Base-by-base conservation (phyloP, 2,797 vertebrate genomes). In the Poecilia wingei region DNA sequence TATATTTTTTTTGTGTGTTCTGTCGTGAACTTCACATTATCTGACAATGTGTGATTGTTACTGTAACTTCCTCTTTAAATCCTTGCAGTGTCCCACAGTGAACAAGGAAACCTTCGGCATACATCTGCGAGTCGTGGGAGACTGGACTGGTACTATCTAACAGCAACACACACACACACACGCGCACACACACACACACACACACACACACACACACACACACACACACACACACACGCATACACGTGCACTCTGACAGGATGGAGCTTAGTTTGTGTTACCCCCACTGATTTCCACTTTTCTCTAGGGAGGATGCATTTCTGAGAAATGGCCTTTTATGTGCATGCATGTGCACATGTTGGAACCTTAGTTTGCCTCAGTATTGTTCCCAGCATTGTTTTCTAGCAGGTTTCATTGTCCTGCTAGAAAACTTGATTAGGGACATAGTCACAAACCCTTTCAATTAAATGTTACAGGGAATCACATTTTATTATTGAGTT, bases 41-140 rank as follows among this genome's bases (percentile, higher is more conserved):
- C n/a, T 57, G 33, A 22, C 55, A 46, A 8, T 72, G 71, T 77
- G 72, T 78, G 68, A 51, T 76, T 84, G 64, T 79, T 12, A 64
- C 59, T 71, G 12, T 89, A 82, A 89, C 78, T 93, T 84, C 94
- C 80, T 81, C 73, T 95, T 80, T 89, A 92, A 95, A 94, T 96
- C 95, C 92, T 95, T 90, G 86, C 94, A 99, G 98, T 98, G 97
- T 92, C 98, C 98, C 85, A 97, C 97, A 86, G 95, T 96, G 94
- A 97, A 95, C 85, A 98, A 96, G 94, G 94, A 95, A 92, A 98
- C 96, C 66, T 99, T 99, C 95, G 98, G 97, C 46, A 95, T 99
- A 85, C 98, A 99, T 93, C 94, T 99, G 85, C 96, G 98, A 92
- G 95, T 98, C 75, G 95, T 98, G 86, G 98, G 98, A 95, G 98